Evolutionary conservation across 2,797 vertebrate genomes (phyloP).

Genomic region (Meda fulgida): DNA sequence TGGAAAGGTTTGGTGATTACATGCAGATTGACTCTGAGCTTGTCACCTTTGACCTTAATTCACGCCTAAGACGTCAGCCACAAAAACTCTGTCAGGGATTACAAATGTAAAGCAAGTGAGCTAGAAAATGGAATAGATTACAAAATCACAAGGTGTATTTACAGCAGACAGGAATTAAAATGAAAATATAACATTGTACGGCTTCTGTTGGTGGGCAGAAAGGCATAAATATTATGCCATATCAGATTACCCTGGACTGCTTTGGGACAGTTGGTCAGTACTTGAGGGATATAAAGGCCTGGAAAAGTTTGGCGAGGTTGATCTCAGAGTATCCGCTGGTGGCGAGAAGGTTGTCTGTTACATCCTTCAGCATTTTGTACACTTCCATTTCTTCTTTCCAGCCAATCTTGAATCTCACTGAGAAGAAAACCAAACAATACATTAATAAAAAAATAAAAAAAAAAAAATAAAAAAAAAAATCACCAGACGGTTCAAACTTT

Average conservation of each 20-base stretch:
- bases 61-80: not conserved
- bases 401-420: conserved; percentile 21
- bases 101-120: conserved; percentile 5
- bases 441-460: not conserved
- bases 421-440: conserved; percentile 8
- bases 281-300: conserved; percentile 79
- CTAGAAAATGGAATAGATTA: conserved; percentile 34
- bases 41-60: conserved; percentile 48
- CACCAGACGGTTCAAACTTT: not conserved
- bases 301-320: conserved; percentile 92
- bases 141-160: conserved; percentile 38
- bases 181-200: not conserved
- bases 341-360: conserved; percentile 82
- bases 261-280: conserved; percentile 45
- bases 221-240: conserved; percentile 31
- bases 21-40: conserved; percentile 32
- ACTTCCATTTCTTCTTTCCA: conserved; percentile 63
- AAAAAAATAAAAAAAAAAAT: not conserved
- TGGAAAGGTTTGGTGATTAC: conserved; percentile 32
- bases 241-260: not conserved
- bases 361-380: conserved; percentile 87
- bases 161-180: conserved; percentile 27
- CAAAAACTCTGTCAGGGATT: conserved; percentile 1
- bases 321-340: conserved; percentile 92
- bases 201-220: not conserved